These are phyloP conservation scores for Burhinus oedicnemus DNA, from an alignment of 2,113 vertebrate genomes.

Conservation along the genomic window DNA sequence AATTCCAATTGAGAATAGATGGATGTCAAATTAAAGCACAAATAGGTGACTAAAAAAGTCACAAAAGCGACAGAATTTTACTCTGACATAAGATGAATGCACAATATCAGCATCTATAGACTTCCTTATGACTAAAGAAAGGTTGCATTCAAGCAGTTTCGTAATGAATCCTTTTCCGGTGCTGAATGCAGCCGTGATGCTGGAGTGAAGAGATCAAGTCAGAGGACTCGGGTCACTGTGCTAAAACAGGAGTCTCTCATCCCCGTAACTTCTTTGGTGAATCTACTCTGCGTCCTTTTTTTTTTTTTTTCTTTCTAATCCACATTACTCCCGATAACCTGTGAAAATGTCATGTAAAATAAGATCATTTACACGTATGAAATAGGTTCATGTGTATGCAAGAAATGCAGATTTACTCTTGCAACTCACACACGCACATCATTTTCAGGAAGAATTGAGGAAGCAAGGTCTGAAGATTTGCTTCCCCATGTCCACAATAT, in stretches of 20 bases:
- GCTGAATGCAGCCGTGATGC: conserved; percentile 5
- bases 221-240: background rate
- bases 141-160: background rate
- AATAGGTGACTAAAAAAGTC: conserved; percentile 6
- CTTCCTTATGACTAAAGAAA: conserved; percentile 13
- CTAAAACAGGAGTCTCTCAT: background rate
- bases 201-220: conserved; percentile 12
- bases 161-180: background rate
- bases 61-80: conserved; percentile 21
- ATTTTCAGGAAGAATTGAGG: background rate
- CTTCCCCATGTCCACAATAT: background rate
- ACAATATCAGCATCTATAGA: background rate
- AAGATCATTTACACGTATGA: background rate
- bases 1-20: background rate
- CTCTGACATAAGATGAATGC: background rate
- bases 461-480: background rate
- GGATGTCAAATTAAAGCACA: conserved; percentile 19
- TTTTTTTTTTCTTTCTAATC: background rate
- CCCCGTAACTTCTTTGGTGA: background rate
- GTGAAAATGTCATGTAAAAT: background rate
- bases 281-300: background rate
- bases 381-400: background rate
- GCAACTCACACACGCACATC: background rate
- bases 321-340: background rate
- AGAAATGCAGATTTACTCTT: background rate